A percentile compares a stretch with the other conserved stretches of the same genome.
phyloP scores from a whole-genome alignment of 2,797 vertebrate species.

The Pipistrellus kuhlii region DNA sequence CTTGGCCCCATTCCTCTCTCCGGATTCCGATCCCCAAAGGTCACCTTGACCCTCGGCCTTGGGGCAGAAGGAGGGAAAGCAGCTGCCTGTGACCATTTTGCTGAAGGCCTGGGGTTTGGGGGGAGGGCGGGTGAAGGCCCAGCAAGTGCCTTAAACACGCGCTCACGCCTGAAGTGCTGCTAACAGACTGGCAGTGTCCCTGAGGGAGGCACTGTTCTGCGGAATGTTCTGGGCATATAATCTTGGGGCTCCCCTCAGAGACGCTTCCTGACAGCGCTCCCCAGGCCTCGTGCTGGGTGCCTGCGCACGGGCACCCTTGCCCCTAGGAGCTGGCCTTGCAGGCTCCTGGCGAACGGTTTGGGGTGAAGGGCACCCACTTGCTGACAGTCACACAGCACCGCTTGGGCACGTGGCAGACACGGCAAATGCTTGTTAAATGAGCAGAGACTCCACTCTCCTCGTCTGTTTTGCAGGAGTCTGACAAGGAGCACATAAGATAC shows the following conservation, averaged over 20 bases:
- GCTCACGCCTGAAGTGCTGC: background rate
- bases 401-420: background rate
- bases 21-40: background rate
- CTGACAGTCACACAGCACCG: background rate
- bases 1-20: background rate
- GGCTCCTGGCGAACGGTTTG: background rate
- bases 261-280: background rate
- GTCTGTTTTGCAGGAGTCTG: background rate
- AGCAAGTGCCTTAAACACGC: rapidly evolving
- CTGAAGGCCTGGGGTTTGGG: rapidly evolving
- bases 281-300: rapidly evolving
- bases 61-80: background rate
- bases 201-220: background rate
- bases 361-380: background rate
- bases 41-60: background rate
- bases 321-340: background rate
- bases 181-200: rapidly evolving
- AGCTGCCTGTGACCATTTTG: background rate
- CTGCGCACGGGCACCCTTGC: background rate
- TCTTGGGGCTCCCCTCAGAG: background rate
- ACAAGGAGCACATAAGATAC: background rate
- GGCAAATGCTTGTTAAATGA: background rate
- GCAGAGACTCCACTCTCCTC: background rate
- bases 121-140: background rate
- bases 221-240: background rate